Evolutionary conservation across 2,888 invertebrate species (phyloP), one percentile per base, ranked within the genome.

Genomic region (Silvanus unidentatus): DNA sequence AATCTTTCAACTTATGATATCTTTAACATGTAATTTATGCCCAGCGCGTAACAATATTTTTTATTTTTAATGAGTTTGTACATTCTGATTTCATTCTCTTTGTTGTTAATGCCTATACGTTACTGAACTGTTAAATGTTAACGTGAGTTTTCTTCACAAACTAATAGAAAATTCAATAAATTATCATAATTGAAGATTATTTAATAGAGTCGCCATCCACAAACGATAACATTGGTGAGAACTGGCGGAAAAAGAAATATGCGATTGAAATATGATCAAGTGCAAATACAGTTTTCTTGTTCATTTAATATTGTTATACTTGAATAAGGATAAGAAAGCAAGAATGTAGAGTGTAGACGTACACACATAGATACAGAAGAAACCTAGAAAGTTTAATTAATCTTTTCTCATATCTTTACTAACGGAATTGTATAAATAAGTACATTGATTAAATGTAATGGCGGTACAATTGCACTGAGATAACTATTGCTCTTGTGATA

Each of bases 1-100:
- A 52, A 55, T 48, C 54, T 49, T 40, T 32, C 47, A 48, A 52
- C 50, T 53, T 52, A 54, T 54, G 54, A 54, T 56, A 54, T 50
- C 46, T 54, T 51, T 52, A 49, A 40, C 45, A 16, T 16, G 54
- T 54, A 54, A 56, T 56, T 56, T 54, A 56, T 56, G 52, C 38
- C 27, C 40, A 48, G 16, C 30, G n/a, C n/a, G 43, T 39, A 47
- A 46, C 43, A 48, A 48, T 52, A 48, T 52, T 50, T 53, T 50
- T 50, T 39, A 22, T 39, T 39, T 37, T 39, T 27, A 39, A 39
- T 27, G 16, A 39, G 39, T 39, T 39, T 39, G 5, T 16, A 27
- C 15, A 15, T 22, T 5, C 22, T 22, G 22, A 22, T 22, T 22
- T 8, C 22, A 22, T 5, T 22, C 8, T 22, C 13, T 32, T 32